Evolutionary conservation across 1,140 invertebrate genomes (phyloP).

Genomic region (Hirudo medicinalis): DNA sequence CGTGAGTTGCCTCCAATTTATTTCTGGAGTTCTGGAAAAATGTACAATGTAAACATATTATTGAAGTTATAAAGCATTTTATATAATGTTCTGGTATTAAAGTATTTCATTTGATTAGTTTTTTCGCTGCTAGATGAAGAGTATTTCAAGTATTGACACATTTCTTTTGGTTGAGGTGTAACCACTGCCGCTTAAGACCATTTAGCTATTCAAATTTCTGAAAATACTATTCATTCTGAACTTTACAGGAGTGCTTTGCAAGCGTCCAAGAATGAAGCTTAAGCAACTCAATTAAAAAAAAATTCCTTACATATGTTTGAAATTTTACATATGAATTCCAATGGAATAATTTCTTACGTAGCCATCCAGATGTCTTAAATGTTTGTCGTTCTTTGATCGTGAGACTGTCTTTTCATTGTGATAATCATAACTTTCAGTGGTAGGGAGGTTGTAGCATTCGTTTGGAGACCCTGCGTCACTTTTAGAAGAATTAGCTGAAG

Average conservation of each 20-base stretch:
- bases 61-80: neutral
- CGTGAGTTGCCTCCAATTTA: neutral
- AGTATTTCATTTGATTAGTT: no score
- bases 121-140: no score
- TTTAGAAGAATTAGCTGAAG: conserved; percentile 26
- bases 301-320: no score
- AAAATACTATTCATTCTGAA: no score
- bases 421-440: conserved; percentile 2
- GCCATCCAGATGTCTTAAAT: conserved; percentile 20
- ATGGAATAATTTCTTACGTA: neutral
- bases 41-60: neutral
- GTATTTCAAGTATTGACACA: no score
- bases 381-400: conserved; percentile 7
- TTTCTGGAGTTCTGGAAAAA: neutral
- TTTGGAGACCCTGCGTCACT: neutral
- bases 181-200: no score
- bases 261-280: no score
- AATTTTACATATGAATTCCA: neutral
- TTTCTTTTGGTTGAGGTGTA: no score
- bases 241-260: no score
- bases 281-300: no score
- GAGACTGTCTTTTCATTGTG: neutral
- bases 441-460: conserved; percentile 8
- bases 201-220: no score
- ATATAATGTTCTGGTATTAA: no score